Base-by-base conservation (phyloP, 2,888 invertebrate genomes). In the Phyllotreta striolata region DNA sequence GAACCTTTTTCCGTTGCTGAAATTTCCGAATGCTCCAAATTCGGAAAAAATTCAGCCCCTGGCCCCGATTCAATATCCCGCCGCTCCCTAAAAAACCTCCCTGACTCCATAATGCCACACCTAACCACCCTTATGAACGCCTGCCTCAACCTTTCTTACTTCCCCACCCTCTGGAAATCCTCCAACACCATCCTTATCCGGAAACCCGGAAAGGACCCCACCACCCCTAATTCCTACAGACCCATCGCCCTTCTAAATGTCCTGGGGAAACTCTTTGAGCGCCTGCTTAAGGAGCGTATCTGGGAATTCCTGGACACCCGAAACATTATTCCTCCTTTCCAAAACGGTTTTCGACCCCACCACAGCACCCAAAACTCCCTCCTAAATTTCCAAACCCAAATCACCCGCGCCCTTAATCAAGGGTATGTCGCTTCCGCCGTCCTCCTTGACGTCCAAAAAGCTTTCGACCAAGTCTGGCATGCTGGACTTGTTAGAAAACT, bases 301-400 rank as follows among this genome's bases (percentile, higher is more conserved):
- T 9, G 41, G 41, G 10, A 41, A 41, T 41, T 41, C 10, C 41
- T 41, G 1, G 41, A 41, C 10, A 3, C 41, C 1, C 41, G 5
- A 41, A 41, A 41, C 4, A 41, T 41, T n/a, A 41, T 41, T 41
- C 41, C 41, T 41, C n/a, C 41, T n/a, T 10, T n/a, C 41, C 41
- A 41, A 41, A 9, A 41, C 41, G 10, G 10, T 3, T 41, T 41
- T 41, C 41, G 41, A n/a, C 41, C 41, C 41, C 10, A 9, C 10
- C 10, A 41, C 41, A n/a, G n/a, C 3, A 41, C 41, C 9, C 41
- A 41, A 41, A 41, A 1, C 10, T 41, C n/a, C 41, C 41, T 41
- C n/a, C 41, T 41, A 41, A 9, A 41, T n/a, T 10, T 41, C 41
- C 41, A 41, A 9, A 41, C 41, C 10, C 41, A 41, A n/a, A 10